Percentiles rank a stretch among this genome's conserved stretches.
phyloP scores from a whole-genome alignment of 2,113 vertebrate species.

The Callaeas wilsoni region DNA sequence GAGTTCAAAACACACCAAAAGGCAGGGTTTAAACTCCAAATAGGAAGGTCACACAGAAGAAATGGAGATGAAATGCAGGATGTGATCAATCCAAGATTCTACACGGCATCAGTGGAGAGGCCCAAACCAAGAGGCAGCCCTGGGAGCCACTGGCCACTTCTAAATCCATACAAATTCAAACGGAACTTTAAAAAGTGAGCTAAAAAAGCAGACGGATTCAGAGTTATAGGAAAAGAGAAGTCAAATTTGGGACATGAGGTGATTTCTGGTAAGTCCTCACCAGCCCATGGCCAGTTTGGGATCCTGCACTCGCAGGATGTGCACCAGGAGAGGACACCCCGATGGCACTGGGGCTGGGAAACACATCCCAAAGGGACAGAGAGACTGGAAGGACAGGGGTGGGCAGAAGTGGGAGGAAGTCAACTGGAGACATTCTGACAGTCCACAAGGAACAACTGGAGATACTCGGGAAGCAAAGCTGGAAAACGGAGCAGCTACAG shows the following conservation, averaged over 20 bases:
- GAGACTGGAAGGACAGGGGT: fast-evolving
- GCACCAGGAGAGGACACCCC: no score
- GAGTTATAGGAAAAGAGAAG: not conserved
- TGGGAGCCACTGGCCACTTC: not conserved
- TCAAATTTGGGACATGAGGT: fast-evolving
- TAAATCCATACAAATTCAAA: not conserved
- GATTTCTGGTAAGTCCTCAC: fast-evolving
- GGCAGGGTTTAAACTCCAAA: not conserved
- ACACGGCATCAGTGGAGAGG: fast-evolving
- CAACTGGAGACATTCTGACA: not conserved
- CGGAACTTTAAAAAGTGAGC: not conserved
- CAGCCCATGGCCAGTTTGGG: fast-evolving
- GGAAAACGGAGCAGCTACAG: fast-evolving
- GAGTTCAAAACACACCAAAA: not conserved
- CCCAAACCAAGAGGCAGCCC: not conserved
- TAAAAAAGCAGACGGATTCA: not conserved
- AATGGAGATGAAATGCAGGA: not conserved
- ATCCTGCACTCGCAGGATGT: no score
- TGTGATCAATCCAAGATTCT: not conserved
- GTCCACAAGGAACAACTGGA: no score
- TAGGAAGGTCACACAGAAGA: not conserved
- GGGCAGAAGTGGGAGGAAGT: not conserved
- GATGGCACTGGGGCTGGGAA: not conserved
- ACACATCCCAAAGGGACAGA: not conserved
- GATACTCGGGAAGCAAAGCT: not conserved